Evolutionary conservation across 1,140 invertebrate genomes (phyloP).

Genomic region (Zaprionus camerounensis): DNA sequence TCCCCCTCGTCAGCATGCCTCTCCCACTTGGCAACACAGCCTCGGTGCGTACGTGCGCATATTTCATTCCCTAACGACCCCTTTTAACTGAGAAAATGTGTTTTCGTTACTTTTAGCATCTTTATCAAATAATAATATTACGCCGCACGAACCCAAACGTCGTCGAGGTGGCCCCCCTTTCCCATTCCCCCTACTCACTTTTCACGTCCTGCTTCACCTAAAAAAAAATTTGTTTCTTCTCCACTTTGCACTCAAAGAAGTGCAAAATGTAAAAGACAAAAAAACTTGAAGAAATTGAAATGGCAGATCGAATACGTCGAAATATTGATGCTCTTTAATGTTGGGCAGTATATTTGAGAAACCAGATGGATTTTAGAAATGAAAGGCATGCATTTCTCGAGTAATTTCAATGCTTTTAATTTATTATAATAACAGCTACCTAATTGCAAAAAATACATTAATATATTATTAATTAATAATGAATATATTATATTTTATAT

Average conservation of each 20-base stretch:
- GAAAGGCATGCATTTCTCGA: too few species aligned
- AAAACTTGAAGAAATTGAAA: conserved; percentile 51
- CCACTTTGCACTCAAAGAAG: conserved; percentile 57
- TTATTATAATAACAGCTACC: too few species aligned
- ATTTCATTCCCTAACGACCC: conserved; percentile 84
- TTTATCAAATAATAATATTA: conserved; percentile 84
- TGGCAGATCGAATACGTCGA: conserved; percentile 1
- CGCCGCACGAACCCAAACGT: conserved; percentile 78
- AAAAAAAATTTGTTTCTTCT: conserved; percentile 47
- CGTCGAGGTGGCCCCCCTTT: conserved; percentile 55
- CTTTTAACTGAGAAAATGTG: conserved; percentile 84
- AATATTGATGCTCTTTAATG: conserved; percentile 15
- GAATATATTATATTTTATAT: background rate
- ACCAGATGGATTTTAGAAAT: too few species aligned
- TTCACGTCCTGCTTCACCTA: background rate
- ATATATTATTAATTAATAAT: too few species aligned
- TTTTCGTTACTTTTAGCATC: conserved; percentile 84
- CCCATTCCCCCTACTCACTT: background rate
- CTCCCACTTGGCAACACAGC: conserved; percentile 41
- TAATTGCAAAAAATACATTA: too few species aligned
- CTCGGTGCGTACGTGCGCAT: conserved; percentile 82
- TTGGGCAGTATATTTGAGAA: background rate
- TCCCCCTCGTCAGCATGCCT: background rate
- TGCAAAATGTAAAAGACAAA: conserved; percentile 59
- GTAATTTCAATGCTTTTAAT: fast-evolving